Percentiles rank a stretch among this genome's conserved stretches.
Evolutionary conservation across 2,797 vertebrate genomes (phyloP).

Genomic region (Acipenser transmontanus): DNA sequence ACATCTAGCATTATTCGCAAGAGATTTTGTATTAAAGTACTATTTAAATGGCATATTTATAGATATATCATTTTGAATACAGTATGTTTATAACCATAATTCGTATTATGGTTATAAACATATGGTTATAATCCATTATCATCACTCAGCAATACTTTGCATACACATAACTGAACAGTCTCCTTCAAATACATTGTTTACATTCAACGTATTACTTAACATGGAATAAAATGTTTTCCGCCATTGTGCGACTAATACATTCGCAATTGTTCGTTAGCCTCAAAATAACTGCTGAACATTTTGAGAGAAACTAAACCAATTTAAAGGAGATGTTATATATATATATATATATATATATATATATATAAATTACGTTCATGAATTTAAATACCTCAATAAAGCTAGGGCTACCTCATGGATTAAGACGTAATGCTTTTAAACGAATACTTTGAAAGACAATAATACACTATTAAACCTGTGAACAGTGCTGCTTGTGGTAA

Average conservation of each 20-base stretch:
- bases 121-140: background rate
- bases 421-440: slow-evolving; percentile 24
- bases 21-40: slow-evolving; percentile 14
- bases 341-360: background rate
- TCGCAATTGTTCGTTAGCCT: slow-evolving; percentile 5
- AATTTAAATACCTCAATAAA: slow-evolving; percentile 11
- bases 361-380: slow-evolving; percentile 6
- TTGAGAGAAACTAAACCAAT: background rate
- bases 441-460: slow-evolving; percentile 43
- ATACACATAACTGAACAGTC: background rate
- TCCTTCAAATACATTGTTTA: slow-evolving; percentile 19
- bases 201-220: slow-evolving; percentile 10
- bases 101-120: background rate
- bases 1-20: slow-evolving; percentile 17
- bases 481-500: slow-evolving; percentile 51
- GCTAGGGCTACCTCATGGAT: slow-evolving; percentile 63
- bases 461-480: slow-evolving; percentile 51
- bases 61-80: slow-evolving; percentile 6
- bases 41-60: slow-evolving; percentile 13
- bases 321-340: too few relatives aligned
- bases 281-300: slow-evolving; percentile 15
- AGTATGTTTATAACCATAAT: background rate
- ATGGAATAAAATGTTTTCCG: slow-evolving; percentile 13
- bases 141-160: slow-evolving; percentile 16
- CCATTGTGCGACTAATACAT: slow-evolving; percentile 11